Percentiles rank a stretch among this genome's conserved stretches.
phyloP scores from a whole-genome alignment of 2,888 invertebrate genomes.

The Neuroscelio doddi region DNA sequence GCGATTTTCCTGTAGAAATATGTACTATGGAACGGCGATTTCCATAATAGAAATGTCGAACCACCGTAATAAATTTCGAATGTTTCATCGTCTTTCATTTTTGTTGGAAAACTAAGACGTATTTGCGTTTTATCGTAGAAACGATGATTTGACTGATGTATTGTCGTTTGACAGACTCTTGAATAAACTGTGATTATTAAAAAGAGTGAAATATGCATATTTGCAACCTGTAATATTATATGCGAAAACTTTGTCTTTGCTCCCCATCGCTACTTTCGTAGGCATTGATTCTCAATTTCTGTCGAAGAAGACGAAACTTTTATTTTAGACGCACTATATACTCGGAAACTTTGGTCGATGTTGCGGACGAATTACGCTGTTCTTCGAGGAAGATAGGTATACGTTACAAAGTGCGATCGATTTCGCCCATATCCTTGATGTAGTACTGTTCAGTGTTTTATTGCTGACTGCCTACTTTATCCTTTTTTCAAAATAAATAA shows the following conservation, averaged over 20 bases:
- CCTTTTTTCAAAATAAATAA: too few species aligned
- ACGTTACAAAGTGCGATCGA: conserved; percentile 11
- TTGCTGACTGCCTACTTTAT: too few species aligned
- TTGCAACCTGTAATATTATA: background rate
- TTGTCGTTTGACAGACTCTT: background rate
- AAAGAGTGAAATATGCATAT: background rate
- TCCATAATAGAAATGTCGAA: background rate
- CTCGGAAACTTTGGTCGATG: conserved; percentile 27
- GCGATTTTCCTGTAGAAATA: conserved; percentile 1
- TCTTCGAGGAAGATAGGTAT: background rate
- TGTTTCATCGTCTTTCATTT: background rate
- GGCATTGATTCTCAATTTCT: background rate
- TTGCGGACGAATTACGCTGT: conserved; percentile 7
- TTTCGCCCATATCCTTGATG: too few species aligned
- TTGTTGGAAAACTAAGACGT: background rate
- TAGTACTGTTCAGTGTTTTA: too few species aligned
- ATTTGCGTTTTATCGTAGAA: background rate
- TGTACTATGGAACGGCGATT: background rate
- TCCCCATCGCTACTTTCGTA: conserved; percentile 6
- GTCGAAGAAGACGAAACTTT: conserved; percentile 34
- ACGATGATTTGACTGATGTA: conserved; percentile 2
- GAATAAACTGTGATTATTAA: background rate
- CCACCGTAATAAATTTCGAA: background rate
- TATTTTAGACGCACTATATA: conserved; percentile 36
- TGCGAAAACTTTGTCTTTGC: background rate